Percentiles rank a stretch among this genome's conserved stretches.
Conservation (phyloP, 2,113 vertebrate species). For the zebrafish (Danio rerio) region DNA sequence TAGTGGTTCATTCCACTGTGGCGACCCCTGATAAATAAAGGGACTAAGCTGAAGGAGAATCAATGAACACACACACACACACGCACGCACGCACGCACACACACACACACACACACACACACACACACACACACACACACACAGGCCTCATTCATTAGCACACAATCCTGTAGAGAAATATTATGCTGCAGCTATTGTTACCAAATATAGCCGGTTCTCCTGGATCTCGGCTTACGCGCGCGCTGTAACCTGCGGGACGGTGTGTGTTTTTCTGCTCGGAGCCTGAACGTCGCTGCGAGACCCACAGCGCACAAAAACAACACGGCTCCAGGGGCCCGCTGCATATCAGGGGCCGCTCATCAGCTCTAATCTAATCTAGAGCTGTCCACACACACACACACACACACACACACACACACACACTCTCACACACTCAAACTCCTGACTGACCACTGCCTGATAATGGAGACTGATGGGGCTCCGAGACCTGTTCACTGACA, state of each 20-base stretch:
- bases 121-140: neutral
- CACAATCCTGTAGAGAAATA: conserved; percentile 56
- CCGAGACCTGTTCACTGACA: too few species aligned
- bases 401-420: too few species aligned
- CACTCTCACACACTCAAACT: too few species aligned
- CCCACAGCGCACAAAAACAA: neutral
- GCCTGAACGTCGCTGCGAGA: conserved; percentile 40
- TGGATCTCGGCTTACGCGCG: conserved; percentile 42
- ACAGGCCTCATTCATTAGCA: conserved; percentile 56
- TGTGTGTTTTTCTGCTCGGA: conserved; percentile 44
- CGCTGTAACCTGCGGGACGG: conserved; percentile 28
- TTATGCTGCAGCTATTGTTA: conserved; percentile 59
- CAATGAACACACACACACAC: too few species aligned
- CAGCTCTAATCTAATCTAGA: conserved; percentile 57
- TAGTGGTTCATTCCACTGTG: too few species aligned
- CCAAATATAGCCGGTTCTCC: conserved; percentile 44
- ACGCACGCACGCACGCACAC: neutral
- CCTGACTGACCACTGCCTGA: too few species aligned
- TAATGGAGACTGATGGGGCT: too few species aligned
- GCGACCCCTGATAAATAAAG: too few species aligned
- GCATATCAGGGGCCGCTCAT: conserved; percentile 38
- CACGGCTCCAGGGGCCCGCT: conserved; percentile 16
- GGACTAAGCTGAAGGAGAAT: too few species aligned
- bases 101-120: neutral
- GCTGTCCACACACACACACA: neutral